Conservation (phyloP, 92 coral and sea anemone genomes). For the Porites rus region DNA sequence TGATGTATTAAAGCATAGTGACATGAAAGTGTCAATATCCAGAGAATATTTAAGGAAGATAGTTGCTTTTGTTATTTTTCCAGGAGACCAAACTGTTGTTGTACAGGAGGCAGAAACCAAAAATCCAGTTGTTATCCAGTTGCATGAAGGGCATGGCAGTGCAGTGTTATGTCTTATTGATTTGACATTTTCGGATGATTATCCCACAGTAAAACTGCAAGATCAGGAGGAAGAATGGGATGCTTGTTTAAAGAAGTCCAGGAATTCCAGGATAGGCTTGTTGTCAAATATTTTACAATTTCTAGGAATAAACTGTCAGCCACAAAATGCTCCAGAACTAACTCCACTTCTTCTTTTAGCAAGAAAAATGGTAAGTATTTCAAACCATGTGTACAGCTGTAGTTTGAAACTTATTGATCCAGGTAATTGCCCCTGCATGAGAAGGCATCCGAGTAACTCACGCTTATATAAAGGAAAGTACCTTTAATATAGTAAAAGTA, state of each 20-base stretch:
- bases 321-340: slow-evolving; percentile 63
- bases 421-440: too few species aligned
- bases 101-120: slow-evolving; percentile 59
- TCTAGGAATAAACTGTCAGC: slow-evolving; percentile 72
- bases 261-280: slow-evolving; percentile 34
- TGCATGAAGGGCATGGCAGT: slow-evolving; percentile 65
- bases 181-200: slow-evolving; percentile 28
- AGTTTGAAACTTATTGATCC: too few species aligned
- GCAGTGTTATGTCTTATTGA: slow-evolving; percentile 70
- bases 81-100: slow-evolving; percentile 34
- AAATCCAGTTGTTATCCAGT: slow-evolving; percentile 67
- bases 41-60: too few species aligned
- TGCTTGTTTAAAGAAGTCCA: slow-evolving; percentile 3
- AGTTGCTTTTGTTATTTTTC: neutral
- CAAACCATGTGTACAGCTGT: too few species aligned
- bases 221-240: neutral
- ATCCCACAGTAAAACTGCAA: neutral
- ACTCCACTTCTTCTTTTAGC: slow-evolving; percentile 82
- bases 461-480: too few species aligned
- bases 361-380: slow-evolving; percentile 58
- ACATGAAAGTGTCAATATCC: too few species aligned
- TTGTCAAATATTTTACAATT: slow-evolving; percentile 51
- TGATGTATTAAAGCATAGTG: too few species aligned
- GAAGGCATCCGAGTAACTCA: too few species aligned
- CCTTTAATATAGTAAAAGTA: too few species aligned